Evolutionary conservation across 2,113 vertebrate species (phyloP).

Genomic region (Protomyctophum bolini): DNA sequence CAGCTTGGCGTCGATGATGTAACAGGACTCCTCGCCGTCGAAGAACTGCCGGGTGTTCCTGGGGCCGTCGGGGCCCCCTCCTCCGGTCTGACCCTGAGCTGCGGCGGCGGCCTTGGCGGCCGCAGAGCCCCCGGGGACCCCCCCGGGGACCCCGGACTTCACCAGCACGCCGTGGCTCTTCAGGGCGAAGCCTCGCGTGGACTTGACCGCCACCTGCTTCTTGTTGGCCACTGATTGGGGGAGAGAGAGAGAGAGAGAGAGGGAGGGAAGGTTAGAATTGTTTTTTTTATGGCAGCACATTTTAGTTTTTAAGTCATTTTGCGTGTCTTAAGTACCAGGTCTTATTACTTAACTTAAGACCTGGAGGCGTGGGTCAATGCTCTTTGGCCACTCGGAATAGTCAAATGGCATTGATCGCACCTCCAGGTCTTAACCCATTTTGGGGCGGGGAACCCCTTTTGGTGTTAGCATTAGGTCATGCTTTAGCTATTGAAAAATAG

Average conservation of each 20-base stretch:
- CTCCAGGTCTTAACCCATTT: too few relatives aligned
- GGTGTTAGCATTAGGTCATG: too few relatives aligned
- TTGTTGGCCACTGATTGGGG: slow-evolving; percentile 85
- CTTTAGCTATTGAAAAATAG: too few relatives aligned
- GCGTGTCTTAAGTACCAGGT: too few relatives aligned
- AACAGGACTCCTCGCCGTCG: slow-evolving; percentile 95
- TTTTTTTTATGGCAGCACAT: too few relatives aligned
- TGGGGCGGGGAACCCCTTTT: too few relatives aligned
- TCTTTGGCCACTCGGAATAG: too few relatives aligned
- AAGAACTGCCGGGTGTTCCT: slow-evolving; percentile 92
- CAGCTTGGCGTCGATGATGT: slow-evolving; percentile 97
- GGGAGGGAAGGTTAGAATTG: too few relatives aligned
- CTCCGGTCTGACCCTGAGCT: slow-evolving; percentile 60
- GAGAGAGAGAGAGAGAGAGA: background rate
- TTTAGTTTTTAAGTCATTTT: too few relatives aligned
- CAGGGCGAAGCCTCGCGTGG: slow-evolving; percentile 91
- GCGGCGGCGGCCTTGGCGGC: slow-evolving; percentile 57
- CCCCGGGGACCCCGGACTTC: slow-evolving; percentile 77
- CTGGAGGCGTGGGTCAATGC: too few relatives aligned
- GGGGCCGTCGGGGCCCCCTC: slow-evolving; percentile 72
- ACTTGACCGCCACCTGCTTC: slow-evolving; percentile 96
- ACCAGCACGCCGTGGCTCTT: slow-evolving; percentile 93
- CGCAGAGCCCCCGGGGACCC: slow-evolving; percentile 44
- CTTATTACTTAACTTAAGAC: too few relatives aligned
- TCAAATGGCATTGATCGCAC: too few relatives aligned